A percentile compares a stretch with the other conserved stretches of the same genome.
phyloP scores from a whole-genome alignment of 30 jellyfish, hydroid and myxozoan genomes.

The Haliclystus octoradiatus region DNA sequence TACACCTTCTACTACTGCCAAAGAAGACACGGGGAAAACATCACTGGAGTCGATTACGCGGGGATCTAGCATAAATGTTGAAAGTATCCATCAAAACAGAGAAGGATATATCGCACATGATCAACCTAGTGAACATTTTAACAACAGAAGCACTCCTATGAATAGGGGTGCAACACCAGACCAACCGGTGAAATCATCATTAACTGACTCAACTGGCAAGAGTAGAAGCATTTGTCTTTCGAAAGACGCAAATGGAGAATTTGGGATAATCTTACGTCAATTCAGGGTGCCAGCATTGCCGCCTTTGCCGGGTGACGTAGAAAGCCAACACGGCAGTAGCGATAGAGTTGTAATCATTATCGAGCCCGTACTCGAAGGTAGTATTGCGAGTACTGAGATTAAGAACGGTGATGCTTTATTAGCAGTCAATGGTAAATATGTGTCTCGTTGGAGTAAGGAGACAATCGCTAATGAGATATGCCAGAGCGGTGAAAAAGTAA shows the following conservation, averaged over 20 bases:
- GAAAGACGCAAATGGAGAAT: background rate
- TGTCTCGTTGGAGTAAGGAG: constrained; percentile 47
- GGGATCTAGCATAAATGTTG: too few species aligned
- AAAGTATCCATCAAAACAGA: too few species aligned
- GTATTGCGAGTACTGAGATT: background rate
- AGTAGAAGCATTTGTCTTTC: too few species aligned
- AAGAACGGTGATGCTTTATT: constrained; percentile 62
- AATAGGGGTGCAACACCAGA: too few species aligned
- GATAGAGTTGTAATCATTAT: background rate
- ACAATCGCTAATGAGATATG: constrained; percentile 64
- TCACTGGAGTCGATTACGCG: too few species aligned
- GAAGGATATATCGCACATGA: too few species aligned
- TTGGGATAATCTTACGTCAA: background rate
- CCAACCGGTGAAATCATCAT: too few species aligned
- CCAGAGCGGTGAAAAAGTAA: constrained; percentile 26
- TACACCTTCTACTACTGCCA: too few species aligned
- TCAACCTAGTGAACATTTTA: too few species aligned
- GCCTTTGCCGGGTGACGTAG: background rate
- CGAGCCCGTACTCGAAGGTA: background rate
- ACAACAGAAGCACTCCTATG: too few species aligned
- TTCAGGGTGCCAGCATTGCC: background rate
- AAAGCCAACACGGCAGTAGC: background rate
- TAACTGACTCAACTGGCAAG: too few species aligned
- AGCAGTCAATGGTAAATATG: constrained; percentile 76
- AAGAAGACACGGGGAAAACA: too few species aligned